These are phyloP conservation scores for Leptestheria dahalacensis DNA, from an alignment of 1,140 invertebrate genomes.

Conservation along the genomic window DNA sequence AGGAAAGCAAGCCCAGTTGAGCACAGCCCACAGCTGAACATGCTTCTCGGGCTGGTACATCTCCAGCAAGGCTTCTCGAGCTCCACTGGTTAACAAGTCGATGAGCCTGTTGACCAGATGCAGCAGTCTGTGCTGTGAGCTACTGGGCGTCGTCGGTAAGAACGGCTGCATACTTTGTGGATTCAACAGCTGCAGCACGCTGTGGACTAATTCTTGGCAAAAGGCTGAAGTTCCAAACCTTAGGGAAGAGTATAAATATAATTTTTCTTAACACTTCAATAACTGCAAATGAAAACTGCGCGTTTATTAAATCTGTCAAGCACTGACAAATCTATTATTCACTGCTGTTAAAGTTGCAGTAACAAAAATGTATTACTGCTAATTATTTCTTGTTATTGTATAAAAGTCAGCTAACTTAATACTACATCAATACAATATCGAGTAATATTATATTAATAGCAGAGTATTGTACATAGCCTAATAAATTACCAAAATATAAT, in stretches of 20 bases:
- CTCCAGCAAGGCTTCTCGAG: neutral
- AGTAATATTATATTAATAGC: no score
- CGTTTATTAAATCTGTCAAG: no score
- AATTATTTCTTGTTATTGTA: no score
- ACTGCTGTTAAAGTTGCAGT: no score
- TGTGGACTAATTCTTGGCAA: constrained; percentile 1
- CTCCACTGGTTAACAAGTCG: neutral
- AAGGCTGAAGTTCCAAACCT: neutral
- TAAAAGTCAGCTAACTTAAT: no score
- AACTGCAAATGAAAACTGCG: no score
- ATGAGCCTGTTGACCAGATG: neutral
- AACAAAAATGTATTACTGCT: no score
- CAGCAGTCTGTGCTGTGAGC: neutral
- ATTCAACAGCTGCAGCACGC: neutral
- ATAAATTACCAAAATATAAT: no score
- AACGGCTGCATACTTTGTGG: neutral
- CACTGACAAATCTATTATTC: no score
- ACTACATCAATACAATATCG: no score
- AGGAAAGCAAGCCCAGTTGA: neutral
- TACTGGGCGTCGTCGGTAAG: neutral
- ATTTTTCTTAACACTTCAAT: neutral
- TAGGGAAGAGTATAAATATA: neutral
- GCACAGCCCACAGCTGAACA: neutral
- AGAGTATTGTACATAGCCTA: no score
- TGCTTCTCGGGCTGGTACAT: neutral